Evolutionary conservation across 2,888 invertebrate species (phyloP), one percentile per base, ranked within the genome.

Genomic region (Heteromurus nitidus): DNA sequence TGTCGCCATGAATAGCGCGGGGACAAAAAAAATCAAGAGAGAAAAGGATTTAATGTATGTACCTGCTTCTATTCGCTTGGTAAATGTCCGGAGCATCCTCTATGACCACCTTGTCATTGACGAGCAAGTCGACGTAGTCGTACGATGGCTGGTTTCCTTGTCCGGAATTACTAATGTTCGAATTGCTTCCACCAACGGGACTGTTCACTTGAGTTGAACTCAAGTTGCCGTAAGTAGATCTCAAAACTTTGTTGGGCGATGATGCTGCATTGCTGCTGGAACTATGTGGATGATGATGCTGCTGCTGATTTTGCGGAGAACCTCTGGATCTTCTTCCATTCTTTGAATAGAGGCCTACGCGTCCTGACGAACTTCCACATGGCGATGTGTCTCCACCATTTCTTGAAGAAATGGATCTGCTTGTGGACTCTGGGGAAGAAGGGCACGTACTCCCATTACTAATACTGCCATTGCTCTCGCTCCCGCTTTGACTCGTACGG

Each of bases 51-150:
- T 9, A 9, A 9, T 36, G 11, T 47, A 11, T 55, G 16, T 81
- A 84, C 84, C 85, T 83, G 76, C 75, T 75, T 24, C 86, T 53
- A 24, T 79, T 36, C 3, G 81, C 77, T 64, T 86, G 86, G 68
- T 80, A 85, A 76, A 85, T 80, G 67, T 86, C 86, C 5, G 85
- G 84, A 24, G 85, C 58, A 67, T 86, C 86, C 65, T 86, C 86
- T 62, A 86, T 86, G 28, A 86, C 85, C 26, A 86, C 82, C 36
- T 85, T 85, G 22, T 86, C 86, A 72, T 86, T 86, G 82, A 86
- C 85, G 65, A 86, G 76, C 31, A 86, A 68, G 69, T 86, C 86
- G 30, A 80, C 84, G 53, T 83, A 86, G 72, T 86, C 86, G 22
- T 82, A 84, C 9, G 72, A 55, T 16, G 72, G 30, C 53, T 83